These are phyloP conservation scores for Episyrphus balteatus DNA, from an alignment of 1,140 invertebrate species.

Conservation along the genomic window DNA sequence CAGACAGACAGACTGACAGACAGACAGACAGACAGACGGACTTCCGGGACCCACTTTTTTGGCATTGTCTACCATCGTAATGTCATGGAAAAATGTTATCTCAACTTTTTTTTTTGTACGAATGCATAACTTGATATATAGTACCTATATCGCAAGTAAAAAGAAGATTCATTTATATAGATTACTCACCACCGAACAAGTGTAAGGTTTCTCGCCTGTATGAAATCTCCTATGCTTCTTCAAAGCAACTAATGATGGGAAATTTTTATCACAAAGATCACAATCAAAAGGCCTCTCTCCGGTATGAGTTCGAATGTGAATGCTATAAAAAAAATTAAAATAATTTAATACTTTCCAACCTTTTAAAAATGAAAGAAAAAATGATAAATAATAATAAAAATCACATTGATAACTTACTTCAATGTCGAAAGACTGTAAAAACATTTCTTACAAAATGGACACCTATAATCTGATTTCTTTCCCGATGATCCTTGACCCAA, in stretches of 20 bases:
- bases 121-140: no score
- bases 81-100: no score
- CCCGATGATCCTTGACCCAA: slow-evolving; percentile 49
- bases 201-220: slow-evolving; percentile 67
- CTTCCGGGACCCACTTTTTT: no score
- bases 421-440: slow-evolving; percentile 56
- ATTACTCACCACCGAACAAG: slow-evolving; percentile 49
- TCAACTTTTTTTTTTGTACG: no score
- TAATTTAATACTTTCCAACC: background rate
- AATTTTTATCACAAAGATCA: slow-evolving; percentile 52
- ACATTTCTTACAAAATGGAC: slow-evolving; percentile 56
- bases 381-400: slow-evolving; percentile 1
- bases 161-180: no score
- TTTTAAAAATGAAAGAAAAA: slow-evolving; percentile 2
- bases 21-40: no score
- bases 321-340: slow-evolving; percentile 21
- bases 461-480: slow-evolving; percentile 51
- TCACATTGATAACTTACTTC: slow-evolving; percentile 24
- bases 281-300: slow-evolving; percentile 41
- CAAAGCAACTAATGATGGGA: slow-evolving; percentile 57
- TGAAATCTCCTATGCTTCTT: slow-evolving; percentile 71
- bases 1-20: no score
- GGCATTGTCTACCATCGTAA: no score
- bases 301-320: slow-evolving; percentile 60
- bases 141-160: no score